phyloP scores from a whole-genome alignment of 2,888 invertebrate species.

The Micoletzkya japonica region DNA sequence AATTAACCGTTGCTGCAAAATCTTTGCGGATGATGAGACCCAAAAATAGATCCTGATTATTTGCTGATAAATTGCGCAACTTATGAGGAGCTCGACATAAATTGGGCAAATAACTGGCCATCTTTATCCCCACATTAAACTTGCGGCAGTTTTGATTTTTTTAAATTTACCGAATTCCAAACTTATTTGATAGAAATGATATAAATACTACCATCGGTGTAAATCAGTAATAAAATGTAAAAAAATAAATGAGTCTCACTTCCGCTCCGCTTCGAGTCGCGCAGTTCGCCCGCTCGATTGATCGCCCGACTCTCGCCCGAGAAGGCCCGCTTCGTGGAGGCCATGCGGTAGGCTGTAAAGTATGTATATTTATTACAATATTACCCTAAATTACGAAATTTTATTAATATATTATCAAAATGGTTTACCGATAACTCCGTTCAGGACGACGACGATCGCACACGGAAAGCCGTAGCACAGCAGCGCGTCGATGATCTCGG shows the following conservation, averaged over 20 bases:
- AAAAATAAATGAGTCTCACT: neutral
- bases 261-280: constrained; percentile 17
- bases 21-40: no score
- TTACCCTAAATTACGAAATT: neutral
- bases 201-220: no score
- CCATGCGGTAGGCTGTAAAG: constrained; percentile 20
- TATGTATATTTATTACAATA: neutral
- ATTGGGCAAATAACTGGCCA: no score
- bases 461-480: constrained; percentile 61
- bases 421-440: constrained; percentile 46
- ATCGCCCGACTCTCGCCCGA: neutral
- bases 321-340: neutral
- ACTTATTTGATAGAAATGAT: no score
- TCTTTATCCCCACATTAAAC: no score
- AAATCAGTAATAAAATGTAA: no score
- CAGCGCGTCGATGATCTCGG: constrained; percentile 54
- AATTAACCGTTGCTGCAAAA: no score
- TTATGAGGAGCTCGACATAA: no score
- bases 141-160: no score
- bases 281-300: neutral
- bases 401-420: neutral
- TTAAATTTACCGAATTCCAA: no score
- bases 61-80: no score
- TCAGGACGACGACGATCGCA: constrained; percentile 55
- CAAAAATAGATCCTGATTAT: no score